Base-by-base conservation (phyloP, 2,797 vertebrate species). In the Halcyon smyrnensis region DNA sequence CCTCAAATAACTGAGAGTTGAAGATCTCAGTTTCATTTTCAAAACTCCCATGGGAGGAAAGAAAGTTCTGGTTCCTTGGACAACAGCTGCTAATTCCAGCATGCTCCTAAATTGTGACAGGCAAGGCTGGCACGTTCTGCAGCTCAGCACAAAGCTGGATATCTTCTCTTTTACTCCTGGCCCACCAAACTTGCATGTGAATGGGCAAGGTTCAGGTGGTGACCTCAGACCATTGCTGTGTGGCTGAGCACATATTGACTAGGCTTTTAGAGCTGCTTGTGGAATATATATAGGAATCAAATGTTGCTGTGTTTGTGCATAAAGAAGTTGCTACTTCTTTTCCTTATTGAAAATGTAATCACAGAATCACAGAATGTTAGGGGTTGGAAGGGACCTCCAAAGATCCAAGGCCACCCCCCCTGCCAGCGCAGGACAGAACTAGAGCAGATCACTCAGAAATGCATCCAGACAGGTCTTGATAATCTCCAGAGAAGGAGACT, bases 61-160 rank as follows among this genome's bases (percentile, higher is more conserved):
- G 46, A 11, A 51, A 87, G 13, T 8, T 65, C 54, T 50, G 12
- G 37, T 62, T 67, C 28, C 68, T 83, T 24, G 36, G 17, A 37
- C 24, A 36, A 50, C 28, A 41, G 19, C 54, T 62, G 24, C 12
- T 41, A 83, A 83, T 70, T 51, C 24, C 5, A 70, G 11, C 28
- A 67, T 64, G 45, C 27, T 84, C 30, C 65, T 60, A 21, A 84
- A 54, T 7, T 60, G 16, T 62, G 20, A 86, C 0, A 3, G 45
- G 56, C 17, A 87, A 65, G 8, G 23, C 4, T 79, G 36, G 41
- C 63, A 32, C 0, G 0, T 71, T 69, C 15, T 6, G 2, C 19
- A 68, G 53, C 27, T 67, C 39, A 75, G 51, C 15, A 39, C 36
- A 63, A 68, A 53, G 60, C 65, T 77, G 27, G n/a, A 46, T 46